Evolutionary conservation across 2,888 invertebrate species (phyloP).

Genomic region (Diplolepis rosae): DNA sequence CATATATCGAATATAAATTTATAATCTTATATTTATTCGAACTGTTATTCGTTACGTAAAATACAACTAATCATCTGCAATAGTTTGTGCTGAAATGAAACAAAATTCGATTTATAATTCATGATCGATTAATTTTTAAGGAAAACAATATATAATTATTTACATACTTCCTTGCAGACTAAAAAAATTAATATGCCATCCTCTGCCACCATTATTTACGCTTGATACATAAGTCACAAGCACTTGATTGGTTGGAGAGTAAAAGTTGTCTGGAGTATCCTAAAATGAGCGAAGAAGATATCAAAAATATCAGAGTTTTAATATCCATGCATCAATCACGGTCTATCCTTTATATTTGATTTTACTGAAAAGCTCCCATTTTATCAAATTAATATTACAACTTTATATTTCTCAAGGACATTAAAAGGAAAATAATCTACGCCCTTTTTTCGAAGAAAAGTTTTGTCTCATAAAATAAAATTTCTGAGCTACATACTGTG

Average conservation of each 20-base stretch:
- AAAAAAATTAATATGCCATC: conserved; percentile 78
- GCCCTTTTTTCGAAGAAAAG: too few relatives aligned
- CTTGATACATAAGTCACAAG: conserved; percentile 80
- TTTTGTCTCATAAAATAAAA: too few relatives aligned
- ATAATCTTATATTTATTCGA: too few relatives aligned
- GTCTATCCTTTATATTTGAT: too few relatives aligned
- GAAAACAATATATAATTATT: neutral
- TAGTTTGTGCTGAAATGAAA: neutral
- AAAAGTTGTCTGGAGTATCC: conserved; percentile 77
- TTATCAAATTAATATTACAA: too few relatives aligned
- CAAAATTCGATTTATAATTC: neutral
- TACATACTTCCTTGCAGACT: conserved; percentile 41
- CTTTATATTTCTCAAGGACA: too few relatives aligned
- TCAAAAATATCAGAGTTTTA: neutral
- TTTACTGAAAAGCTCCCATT: too few relatives aligned
- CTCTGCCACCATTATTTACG: conserved; percentile 82
- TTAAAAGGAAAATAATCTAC: too few relatives aligned
- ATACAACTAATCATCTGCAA: neutral
- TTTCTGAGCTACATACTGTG: too few relatives aligned
- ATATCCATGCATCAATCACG: neutral
- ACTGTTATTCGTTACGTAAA: too few relatives aligned
- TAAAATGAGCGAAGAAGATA: conserved; percentile 70
- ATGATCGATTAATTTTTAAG: neutral
- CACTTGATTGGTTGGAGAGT: conserved; percentile 76
- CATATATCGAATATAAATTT: too few relatives aligned